These are phyloP conservation scores for Neogale vison DNA, from an alignment of 2,113 vertebrate species.

Conservation along the genomic window DNA sequence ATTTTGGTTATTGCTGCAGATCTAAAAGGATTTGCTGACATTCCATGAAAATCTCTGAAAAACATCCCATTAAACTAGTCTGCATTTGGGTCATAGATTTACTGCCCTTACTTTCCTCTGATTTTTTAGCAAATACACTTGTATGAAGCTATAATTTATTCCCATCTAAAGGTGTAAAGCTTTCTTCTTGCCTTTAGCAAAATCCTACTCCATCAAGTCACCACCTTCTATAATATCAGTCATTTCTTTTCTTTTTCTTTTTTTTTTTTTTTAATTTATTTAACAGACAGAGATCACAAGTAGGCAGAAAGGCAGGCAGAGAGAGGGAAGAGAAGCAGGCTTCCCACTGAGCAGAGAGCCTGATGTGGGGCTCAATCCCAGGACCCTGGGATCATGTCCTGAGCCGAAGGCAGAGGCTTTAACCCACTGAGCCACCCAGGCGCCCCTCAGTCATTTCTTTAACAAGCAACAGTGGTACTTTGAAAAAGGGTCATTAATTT, in stretches of 20 bases:
- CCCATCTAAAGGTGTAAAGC: conserved; percentile 7
- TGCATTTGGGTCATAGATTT: conserved; percentile 58
- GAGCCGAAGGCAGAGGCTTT: too few relatives aligned
- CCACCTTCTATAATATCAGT: not conserved
- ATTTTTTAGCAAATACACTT: conserved; percentile 53
- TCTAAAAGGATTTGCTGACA: conserved; percentile 44
- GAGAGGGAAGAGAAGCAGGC: too few relatives aligned
- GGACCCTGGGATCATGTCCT: too few relatives aligned
- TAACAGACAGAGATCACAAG: too few relatives aligned
- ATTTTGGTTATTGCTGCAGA: conserved; percentile 47
- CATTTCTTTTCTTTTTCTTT: conserved; percentile 27
- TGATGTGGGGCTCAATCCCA: too few relatives aligned
- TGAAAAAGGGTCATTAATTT: conserved; percentile 36
- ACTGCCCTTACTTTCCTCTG: conserved; percentile 60
- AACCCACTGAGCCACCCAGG: too few relatives aligned
- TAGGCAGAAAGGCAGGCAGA: too few relatives aligned
- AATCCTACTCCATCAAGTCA: not conserved
- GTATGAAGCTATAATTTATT: conserved; percentile 57
- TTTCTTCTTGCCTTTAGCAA: conserved; percentile 51
- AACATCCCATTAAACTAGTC: conserved; percentile 33
- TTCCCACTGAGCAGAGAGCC: too few relatives aligned
- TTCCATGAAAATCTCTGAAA: conserved; percentile 49
- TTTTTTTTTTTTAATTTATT: not conserved
- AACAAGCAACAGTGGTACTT: not conserved
- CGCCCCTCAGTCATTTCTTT: not conserved